Percentiles rank a stretch among this genome's conserved stretches.
phyloP scores from a whole-genome alignment of 2,797 vertebrate species.

The Pipistrellus nathusii region DNA sequence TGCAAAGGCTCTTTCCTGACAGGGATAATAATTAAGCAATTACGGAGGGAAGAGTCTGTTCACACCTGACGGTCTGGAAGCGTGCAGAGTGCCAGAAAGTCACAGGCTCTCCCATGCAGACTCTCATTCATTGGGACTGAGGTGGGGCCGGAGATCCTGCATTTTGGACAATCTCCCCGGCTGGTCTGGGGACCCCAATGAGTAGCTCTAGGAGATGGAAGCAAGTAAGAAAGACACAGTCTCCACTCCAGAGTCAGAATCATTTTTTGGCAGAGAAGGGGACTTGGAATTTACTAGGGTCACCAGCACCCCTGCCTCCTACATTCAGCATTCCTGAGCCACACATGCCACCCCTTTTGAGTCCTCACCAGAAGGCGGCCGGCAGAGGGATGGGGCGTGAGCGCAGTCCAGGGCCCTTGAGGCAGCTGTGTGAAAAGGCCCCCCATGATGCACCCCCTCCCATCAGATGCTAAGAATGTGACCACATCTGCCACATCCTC shows the following conservation, averaged over 20 bases:
- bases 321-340: constrained; percentile 74
- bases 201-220: background rate
- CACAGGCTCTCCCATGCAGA: background rate
- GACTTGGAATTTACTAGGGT: constrained; percentile 83
- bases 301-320: constrained; percentile 76
- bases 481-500: constrained; percentile 92
- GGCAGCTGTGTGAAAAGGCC: constrained; percentile 79
- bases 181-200: no score
- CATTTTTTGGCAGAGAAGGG: constrained; percentile 74
- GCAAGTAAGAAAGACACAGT: background rate
- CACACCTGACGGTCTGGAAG: constrained; percentile 59
- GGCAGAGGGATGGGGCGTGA: constrained; percentile 16
- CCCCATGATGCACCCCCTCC: constrained; percentile 91
- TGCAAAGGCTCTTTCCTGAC: constrained; percentile 58
- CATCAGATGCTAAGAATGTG: constrained; percentile 93
- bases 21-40: constrained; percentile 72
- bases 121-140: no score
- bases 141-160: no score
- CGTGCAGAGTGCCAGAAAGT: constrained; percentile 62
- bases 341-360: constrained; percentile 64
- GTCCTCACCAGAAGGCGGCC: constrained; percentile 67
- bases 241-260: background rate
- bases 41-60: constrained; percentile 53
- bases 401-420: constrained; percentile 63
- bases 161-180: no score